Base-by-base conservation (phyloP, 2,113 vertebrate genomes). In the Desmodus rotundus region DNA sequence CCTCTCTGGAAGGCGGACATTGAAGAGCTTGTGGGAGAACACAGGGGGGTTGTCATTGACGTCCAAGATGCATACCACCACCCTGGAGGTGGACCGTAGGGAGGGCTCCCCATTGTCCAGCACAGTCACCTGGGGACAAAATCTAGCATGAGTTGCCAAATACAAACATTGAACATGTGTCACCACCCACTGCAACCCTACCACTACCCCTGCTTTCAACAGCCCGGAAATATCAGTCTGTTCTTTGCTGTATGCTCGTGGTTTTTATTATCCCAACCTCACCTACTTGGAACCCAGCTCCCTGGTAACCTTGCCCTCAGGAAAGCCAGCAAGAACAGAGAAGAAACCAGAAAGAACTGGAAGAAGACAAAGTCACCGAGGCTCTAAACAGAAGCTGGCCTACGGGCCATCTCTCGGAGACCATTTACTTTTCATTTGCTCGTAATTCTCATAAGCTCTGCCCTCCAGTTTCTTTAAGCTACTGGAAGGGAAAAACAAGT, bases 1-100 rank as follows among this genome's bases (percentile, higher is more conserved):
- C 93, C 98, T 98, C 93, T 99, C 99, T 0, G 98, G 99, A 22
- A 99, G 98, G 89, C 98, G 98, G 76, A 99, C 98, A 65, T 99
- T 99, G 98, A 99, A 99, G 47, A 99, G 98, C 90, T 99, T 99
- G 90, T 99, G 99, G 20, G 98, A 98, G 96, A 99, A 99, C 43
- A 97, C 98, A 5, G 99, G 99, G 6, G 98, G 95, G 73, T 98
- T 99, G 98, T 99, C 99, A 0, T 99, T 99, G 94, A 98, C 98
- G 74, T 99, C 99, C 76, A 99, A 91, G 61, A 99, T 97, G 54
- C 97, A 95, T 88, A 99, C 98, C 91, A 99, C 98, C 0, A 99
- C 99, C 45, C 99, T 99, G 96, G 99, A 99, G 70, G 98, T 99
- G 95, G 99, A 99, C 87, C 98, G 98, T n/a, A 99, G 95, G 1